A percentile compares a stretch with the other conserved stretches of the same genome.
These are phyloP conservation scores for Hermetia illucens DNA, from an alignment of 1,140 invertebrate species.

Conservation along the genomic window DNA sequence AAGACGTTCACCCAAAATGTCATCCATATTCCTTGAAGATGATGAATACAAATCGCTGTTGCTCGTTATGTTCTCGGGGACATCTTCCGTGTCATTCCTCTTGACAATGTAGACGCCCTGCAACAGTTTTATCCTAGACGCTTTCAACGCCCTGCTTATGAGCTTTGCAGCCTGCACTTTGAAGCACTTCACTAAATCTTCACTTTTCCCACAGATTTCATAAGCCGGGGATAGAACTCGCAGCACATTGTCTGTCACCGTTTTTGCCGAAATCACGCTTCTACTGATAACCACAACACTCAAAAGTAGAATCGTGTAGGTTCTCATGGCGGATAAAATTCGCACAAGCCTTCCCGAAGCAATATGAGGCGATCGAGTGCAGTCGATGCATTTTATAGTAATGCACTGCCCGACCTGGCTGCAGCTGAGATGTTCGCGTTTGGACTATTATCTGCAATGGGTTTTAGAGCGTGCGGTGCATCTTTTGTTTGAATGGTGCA, in stretches of 20 bases:
- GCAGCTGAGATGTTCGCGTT: no score
- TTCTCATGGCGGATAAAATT: no score
- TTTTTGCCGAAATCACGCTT: no score
- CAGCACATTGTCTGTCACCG: conserved; percentile 21
- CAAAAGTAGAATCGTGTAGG: no score
- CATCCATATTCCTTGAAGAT: conserved; percentile 34
- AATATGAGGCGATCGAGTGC: no score
- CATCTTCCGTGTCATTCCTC: conserved; percentile 14
- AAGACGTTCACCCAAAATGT: conserved; percentile 40
- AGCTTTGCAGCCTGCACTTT: conserved; percentile 49
- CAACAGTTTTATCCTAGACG: conserved; percentile 42
- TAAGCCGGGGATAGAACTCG: conserved; percentile 37
- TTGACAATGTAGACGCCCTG: conserved; percentile 42
- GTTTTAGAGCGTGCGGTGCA: no score
- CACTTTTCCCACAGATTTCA: conserved; percentile 40
- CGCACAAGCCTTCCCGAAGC: no score
- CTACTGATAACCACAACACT: no score
- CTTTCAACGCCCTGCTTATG: conserved; percentile 42
- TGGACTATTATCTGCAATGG: no score
- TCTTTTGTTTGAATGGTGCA: no score
- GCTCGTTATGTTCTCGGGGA: conserved; percentile 5
- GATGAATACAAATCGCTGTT: conserved; percentile 38
- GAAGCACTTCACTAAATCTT: conserved; percentile 48
- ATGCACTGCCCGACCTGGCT: no score
- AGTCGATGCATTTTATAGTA: no score